These are phyloP conservation scores for Elephas maximus DNA, from an alignment of 2,113 vertebrate genomes.

Conservation along the genomic window DNA sequence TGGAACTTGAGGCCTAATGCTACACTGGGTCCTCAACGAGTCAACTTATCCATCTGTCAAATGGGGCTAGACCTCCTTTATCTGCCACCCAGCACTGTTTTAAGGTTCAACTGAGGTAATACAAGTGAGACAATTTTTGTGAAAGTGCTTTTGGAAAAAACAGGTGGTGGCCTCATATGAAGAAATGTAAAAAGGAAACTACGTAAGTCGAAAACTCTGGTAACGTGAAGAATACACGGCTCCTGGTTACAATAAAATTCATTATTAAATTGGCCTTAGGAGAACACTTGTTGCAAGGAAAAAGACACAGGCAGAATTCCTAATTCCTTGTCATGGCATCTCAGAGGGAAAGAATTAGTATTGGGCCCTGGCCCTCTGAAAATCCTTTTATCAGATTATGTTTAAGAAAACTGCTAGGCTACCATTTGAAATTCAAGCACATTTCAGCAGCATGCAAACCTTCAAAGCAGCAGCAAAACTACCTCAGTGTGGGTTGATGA, in stretches of 20 bases:
- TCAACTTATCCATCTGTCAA: neutral
- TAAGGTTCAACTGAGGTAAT: neutral
- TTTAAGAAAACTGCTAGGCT: neutral
- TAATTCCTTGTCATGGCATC: neutral
- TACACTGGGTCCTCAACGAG: neutral
- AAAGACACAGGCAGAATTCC: conserved; percentile 9
- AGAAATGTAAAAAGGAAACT: conserved; percentile 19
- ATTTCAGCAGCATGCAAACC: neutral
- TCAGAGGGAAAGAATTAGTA: neutral
- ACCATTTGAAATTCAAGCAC: neutral
- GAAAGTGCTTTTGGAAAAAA: conserved; percentile 48
- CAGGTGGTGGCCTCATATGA: neutral
- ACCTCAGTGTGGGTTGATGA: neutral
- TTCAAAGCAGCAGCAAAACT: neutral
- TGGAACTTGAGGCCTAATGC: neutral
- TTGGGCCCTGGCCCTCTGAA: neutral
- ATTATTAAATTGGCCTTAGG: neutral
- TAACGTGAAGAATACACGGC: neutral
- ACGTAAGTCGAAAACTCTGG: neutral
- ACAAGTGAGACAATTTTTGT: conserved; percentile 72
- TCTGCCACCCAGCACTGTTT: neutral
- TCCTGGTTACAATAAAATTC: conserved; percentile 15
- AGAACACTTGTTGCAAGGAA: conserved; percentile 39
- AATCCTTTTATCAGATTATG: conserved; percentile 17
- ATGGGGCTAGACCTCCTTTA: neutral